A percentile compares a stretch with the other conserved stretches of the same genome.
These are phyloP conservation scores for Trichonephila clavata DNA, from an alignment of 1,140 invertebrate species.

Conservation along the genomic window DNA sequence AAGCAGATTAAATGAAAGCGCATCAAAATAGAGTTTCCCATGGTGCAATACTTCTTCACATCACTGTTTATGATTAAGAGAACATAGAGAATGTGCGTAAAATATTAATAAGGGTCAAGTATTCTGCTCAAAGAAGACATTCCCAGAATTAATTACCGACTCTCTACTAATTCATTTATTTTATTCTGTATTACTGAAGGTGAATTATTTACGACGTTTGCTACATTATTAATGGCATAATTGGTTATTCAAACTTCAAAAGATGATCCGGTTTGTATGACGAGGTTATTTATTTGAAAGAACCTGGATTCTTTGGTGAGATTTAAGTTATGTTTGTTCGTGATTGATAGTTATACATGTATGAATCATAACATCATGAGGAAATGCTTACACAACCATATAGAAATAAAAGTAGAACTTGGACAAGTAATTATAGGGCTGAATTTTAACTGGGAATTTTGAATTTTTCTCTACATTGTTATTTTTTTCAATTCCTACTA, in stretches of 20 bases:
- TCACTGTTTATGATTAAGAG: neutral
- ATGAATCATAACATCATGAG: neutral
- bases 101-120: constrained; percentile 10
- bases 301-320: neutral
- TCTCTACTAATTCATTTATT: constrained; percentile 14
- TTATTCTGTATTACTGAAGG: neutral
- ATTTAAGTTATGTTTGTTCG: neutral
- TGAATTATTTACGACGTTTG: neutral
- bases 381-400: neutral
- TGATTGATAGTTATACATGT: neutral
- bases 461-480: too few relatives aligned
- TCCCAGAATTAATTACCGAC: constrained; percentile 10
- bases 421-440: too few relatives aligned
- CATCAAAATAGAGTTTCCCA: neutral
- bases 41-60: neutral
- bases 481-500: too few relatives aligned
- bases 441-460: too few relatives aligned
- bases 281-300: neutral
- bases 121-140: neutral
- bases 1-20: neutral
- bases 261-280: neutral
- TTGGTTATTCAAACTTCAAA: neutral
- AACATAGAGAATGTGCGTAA: neutral
- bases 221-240: neutral
- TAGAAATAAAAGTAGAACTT: neutral